phyloP scores from a whole-genome alignment of 2,888 invertebrate genomes.

The Campoplex capitator region DNA sequence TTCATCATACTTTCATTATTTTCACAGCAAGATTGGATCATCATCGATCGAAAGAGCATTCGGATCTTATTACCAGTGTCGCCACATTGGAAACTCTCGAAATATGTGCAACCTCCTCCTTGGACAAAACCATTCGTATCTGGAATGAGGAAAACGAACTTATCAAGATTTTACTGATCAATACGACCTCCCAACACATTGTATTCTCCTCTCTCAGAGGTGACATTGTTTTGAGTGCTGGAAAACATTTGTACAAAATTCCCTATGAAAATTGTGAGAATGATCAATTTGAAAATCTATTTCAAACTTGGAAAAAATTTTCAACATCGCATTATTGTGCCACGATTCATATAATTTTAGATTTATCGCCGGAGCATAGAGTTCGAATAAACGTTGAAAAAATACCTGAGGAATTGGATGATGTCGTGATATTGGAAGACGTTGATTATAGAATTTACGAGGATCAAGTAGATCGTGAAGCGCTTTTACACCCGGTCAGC shows the following conservation, averaged over 20 bases:
- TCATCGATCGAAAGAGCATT: slow-evolving; percentile 72
- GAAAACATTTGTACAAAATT: slow-evolving; percentile 74
- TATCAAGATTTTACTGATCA: slow-evolving; percentile 73
- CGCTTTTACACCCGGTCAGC: slow-evolving; percentile 72
- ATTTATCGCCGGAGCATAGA: slow-evolving; percentile 75
- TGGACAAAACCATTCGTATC: slow-evolving; percentile 74
- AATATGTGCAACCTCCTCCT: slow-evolving; percentile 75
- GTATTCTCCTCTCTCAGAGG: slow-evolving; percentile 73
- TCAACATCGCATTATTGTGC: background rate
- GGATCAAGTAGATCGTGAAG: slow-evolving; percentile 63
- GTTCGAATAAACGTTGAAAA: slow-evolving; percentile 68
- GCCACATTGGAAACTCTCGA: slow-evolving; percentile 70
- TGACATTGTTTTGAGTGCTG: slow-evolving; percentile 75
- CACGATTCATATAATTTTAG: slow-evolving; percentile 54
- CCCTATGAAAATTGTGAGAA: slow-evolving; percentile 73
- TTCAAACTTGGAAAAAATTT: no score
- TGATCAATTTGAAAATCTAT: background rate
- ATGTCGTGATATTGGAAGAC: slow-evolving; percentile 59
- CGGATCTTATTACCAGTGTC: slow-evolving; percentile 67
- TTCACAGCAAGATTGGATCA: slow-evolving; percentile 69
- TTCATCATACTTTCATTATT: background rate
- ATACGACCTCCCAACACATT: slow-evolving; percentile 64
- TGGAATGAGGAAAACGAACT: slow-evolving; percentile 75
- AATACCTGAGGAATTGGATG: slow-evolving; percentile 68
- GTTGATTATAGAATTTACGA: slow-evolving; percentile 69